Evolutionary conservation across 2,113 vertebrate genomes (phyloP).

Genomic region (Cephalophus harveyi): DNA sequence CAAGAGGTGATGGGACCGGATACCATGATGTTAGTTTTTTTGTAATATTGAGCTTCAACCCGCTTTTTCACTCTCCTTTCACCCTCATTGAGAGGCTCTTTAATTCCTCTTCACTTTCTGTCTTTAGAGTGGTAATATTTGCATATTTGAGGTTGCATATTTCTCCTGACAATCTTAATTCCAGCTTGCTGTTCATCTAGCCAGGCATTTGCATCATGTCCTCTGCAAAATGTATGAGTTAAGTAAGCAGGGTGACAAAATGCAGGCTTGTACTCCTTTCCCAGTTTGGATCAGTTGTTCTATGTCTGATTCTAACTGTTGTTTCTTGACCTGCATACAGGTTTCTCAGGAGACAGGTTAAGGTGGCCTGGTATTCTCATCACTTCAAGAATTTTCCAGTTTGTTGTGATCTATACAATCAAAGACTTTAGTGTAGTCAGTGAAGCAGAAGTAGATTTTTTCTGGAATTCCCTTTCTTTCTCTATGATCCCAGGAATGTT

Average conservation of each 20-base stretch:
- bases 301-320: background rate
- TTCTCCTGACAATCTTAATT: background rate
- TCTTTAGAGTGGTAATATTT: background rate
- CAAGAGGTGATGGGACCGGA: background rate
- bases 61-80: background rate
- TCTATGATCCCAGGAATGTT: background rate
- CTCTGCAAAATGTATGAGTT: background rate
- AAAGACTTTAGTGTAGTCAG: background rate
- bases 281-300: background rate
- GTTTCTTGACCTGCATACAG: background rate
- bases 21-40: background rate
- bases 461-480: background rate
- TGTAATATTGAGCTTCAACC: background rate
- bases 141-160: background rate
- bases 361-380: background rate
- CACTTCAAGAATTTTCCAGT: background rate
- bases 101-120: background rate
- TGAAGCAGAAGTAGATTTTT: background rate
- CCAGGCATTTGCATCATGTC: background rate
- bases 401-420: background rate
- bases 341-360: background rate
- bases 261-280: background rate
- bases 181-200: background rate
- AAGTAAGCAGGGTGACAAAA: background rate
- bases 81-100: background rate